Percentiles rank a stretch among this genome's conserved stretches.
These are phyloP conservation scores for Ceriagrion tenellum DNA, from an alignment of 2,888 invertebrate genomes.

Conservation along the genomic window DNA sequence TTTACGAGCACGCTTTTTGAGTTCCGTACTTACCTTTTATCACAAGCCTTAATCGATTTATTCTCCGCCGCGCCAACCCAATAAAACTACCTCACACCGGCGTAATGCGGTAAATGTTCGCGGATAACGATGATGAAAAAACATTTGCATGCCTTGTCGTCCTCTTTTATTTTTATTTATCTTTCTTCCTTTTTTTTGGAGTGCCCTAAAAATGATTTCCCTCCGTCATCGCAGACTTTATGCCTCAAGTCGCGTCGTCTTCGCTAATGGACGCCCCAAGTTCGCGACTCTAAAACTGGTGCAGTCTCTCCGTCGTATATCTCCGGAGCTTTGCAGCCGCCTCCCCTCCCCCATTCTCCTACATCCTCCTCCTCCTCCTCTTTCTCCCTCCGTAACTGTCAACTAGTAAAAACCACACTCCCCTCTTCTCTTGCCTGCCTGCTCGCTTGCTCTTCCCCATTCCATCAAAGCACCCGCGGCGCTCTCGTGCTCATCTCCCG, in stretches of 20 bases:
- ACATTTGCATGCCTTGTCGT: not conserved
- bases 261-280: conserved; percentile 27
- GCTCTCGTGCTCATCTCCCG: not conserved
- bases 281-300: not conserved
- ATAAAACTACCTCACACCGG: not conserved
- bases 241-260: not conserved
- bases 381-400: not conserved
- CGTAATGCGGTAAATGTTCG: not conserved
- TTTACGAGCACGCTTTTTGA: not conserved
- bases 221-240: not conserved
- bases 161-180: too few relatives aligned
- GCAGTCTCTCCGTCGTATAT: not conserved
- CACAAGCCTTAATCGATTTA: not conserved
- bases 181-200: not conserved
- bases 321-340: not conserved
- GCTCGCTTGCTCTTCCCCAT: not conserved
- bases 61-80: not conserved
- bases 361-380: too few relatives aligned
- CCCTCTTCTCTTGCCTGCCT: too few relatives aligned
- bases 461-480: too few relatives aligned
- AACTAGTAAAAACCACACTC: too few relatives aligned
- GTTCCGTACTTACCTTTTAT: not conserved
- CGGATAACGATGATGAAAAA: conserved; percentile 11
- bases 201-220: not conserved
- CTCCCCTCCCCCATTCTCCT: not conserved